These are phyloP conservation scores for Drosophila littoralis DNA, from an alignment of 1,140 invertebrate genomes.

Conservation along the genomic window DNA sequence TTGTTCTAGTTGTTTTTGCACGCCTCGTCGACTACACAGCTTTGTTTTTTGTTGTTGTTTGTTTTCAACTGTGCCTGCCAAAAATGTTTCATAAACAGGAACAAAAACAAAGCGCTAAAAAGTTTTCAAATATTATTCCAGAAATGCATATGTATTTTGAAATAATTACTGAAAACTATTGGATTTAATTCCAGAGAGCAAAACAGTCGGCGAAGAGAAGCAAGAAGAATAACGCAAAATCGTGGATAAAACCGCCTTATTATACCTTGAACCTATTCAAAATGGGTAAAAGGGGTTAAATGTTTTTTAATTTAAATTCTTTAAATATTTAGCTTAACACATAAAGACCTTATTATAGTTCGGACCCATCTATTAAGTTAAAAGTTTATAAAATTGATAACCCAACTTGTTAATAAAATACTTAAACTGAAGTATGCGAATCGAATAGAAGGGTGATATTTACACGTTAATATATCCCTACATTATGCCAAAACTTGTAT, in stretches of 20 bases:
- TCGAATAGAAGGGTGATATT: no score
- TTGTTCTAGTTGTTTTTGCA: slow-evolving; percentile 26
- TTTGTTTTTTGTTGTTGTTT: slow-evolving; percentile 37
- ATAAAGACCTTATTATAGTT: no score
- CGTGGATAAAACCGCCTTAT: background rate
- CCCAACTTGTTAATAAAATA: no score
- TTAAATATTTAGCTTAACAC: no score
- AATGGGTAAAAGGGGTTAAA: no score
- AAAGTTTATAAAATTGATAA: no score
- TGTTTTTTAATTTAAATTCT: background rate
- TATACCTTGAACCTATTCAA: no score
- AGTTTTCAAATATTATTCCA: slow-evolving; percentile 47
- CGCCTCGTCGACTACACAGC: slow-evolving; percentile 25
- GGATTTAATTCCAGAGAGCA: slow-evolving; percentile 27
- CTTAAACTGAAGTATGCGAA: no score
- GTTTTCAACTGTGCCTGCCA: slow-evolving; percentile 38
- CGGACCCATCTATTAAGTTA: no score
- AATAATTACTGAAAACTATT: slow-evolving; percentile 53
- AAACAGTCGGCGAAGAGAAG: slow-evolving; percentile 1
- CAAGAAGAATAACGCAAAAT: background rate
- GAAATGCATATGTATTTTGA: slow-evolving; percentile 56
- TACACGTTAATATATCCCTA: no score
- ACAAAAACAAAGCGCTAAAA: slow-evolving; percentile 34
- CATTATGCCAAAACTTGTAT: no score
- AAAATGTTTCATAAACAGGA: slow-evolving; percentile 50